Evolutionary conservation across 2,888 invertebrate genomes (phyloP), one percentile per base, ranked within the genome.

Genomic region (Cerastis leucographa): DNA sequence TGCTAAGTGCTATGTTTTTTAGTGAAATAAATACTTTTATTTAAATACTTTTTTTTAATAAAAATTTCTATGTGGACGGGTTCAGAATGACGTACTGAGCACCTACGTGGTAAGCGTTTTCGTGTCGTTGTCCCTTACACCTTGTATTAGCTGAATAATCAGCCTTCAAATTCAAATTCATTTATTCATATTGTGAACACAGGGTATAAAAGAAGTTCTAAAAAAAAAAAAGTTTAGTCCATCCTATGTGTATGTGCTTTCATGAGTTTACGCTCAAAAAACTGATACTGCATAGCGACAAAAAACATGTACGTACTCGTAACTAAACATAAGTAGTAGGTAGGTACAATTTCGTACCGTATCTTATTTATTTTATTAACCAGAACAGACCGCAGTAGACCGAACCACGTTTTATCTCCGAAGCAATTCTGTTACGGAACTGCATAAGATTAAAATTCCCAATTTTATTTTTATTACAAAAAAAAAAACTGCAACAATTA

Each of bases 371-470:
- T 71, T 74, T 76, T 78, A 78, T 66, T 61, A 12, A 61, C 49
- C 64, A 71, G 22, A 61, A 61, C 46, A 72, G 66, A 64, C 62
- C 12, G 56, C 72, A 69, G 85, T 78, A 87, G 82, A 76, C 72
- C 70, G 85, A 51, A n/a, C 71, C 68, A 54, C 69, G 49, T 85
- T 75, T 87, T 85, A 87, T 85, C 71, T 74, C 29, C 25, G 71
- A 61, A 74, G 46, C 56, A 56, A 75, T 84, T 76, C 67, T 62
- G 67, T 83, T 80, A 62, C 88, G 82, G 78, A 82, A 84, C 84
- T 77, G 80, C 67, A 76, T 64, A 67, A 84, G 61, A 86, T 88
- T 87, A 88, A 90, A 87, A 89, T 85, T 85, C 84, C 71, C 71
- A 76, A 84, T 88, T 89, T 90, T 84, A 87, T 87, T 85, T 71